Percentiles rank a stretch among this genome's conserved stretches.
phyloP scores from a whole-genome alignment of 1,140 invertebrate genomes.

The Diorhabda elongata region DNA sequence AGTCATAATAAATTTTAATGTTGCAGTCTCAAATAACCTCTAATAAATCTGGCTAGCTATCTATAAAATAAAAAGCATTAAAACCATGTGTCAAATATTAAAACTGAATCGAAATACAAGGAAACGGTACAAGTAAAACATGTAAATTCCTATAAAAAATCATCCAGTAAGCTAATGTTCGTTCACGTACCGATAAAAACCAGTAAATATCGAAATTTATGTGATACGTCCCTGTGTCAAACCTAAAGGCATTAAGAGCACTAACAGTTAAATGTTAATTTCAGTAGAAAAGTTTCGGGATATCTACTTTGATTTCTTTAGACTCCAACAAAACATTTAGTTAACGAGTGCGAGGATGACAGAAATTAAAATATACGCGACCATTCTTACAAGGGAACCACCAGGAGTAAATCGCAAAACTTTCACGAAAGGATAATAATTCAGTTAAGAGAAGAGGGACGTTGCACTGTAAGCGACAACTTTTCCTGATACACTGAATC shows the following conservation, averaged over 20 bases:
- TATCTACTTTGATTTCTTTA: slow-evolving; percentile 19
- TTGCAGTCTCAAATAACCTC: too few species aligned
- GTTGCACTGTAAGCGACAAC: slow-evolving; percentile 18
- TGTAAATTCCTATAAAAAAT: too few species aligned
- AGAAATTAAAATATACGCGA: slow-evolving; percentile 34
- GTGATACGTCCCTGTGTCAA: neutral
- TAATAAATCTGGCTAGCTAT: too few species aligned
- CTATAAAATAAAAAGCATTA: too few species aligned
- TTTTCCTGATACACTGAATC: slow-evolving; percentile 21
- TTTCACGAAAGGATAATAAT: slow-evolving; percentile 34
- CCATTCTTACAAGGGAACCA: slow-evolving; percentile 21
- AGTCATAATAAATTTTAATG: too few species aligned
- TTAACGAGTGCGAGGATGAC: slow-evolving; percentile 26
- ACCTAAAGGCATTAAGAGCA: slow-evolving; percentile 4
- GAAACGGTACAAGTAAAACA: too few species aligned
- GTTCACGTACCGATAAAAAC: too few species aligned
- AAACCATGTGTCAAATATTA: too few species aligned
- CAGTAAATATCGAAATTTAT: neutral
- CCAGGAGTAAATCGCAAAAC: slow-evolving; percentile 29
- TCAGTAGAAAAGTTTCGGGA: slow-evolving; percentile 10
- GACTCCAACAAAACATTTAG: slow-evolving; percentile 20
- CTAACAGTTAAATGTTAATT: slow-evolving; percentile 18
- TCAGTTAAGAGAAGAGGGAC: slow-evolving; percentile 27
- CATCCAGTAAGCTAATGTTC: too few species aligned
- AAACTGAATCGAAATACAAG: too few species aligned